Evolutionary conservation across 2,888 invertebrate genomes (phyloP), one percentile per base, ranked within the genome.

Genomic region (Chaetogeoica ovagalla): DNA sequence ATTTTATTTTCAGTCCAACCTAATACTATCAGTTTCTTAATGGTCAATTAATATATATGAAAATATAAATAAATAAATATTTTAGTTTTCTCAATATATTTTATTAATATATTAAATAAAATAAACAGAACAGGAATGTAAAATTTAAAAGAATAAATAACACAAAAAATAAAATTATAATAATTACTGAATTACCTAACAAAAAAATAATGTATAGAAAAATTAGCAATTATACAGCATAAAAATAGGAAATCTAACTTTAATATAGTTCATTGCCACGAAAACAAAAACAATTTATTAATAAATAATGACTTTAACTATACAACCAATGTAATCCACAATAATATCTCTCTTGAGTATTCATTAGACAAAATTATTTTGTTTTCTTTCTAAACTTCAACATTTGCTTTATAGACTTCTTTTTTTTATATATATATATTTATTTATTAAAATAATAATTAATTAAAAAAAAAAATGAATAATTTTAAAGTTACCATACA

Each of bases 131-230:
- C 43, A 73, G 72, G 72, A 73, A 73, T 73, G 72, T 73, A 30
- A 73, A 73, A 73, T 62, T 62, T 73, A 62, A 52, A 73, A 73
- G 48, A 73, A 73, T 72, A 72, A 72, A 62, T 73, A 73, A 73
- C 62, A 73, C 48, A 73, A 48, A 62, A 72, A 52, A 73, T 19
- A 73, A 48, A 62, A 62, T 23, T 23, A 68, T 15, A 21, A 30
- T 62, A 62, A 52, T 62, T 48, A 48, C 43, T 73, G 48, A 73
- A 59, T 62, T 23, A 73, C 62, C 72, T 62, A 48, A 73, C 62
- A 62, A 48, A 7, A 43, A 60, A 48, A 60, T 60, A 57, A 70
- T 70, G 13, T 66, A 60, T 43, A 30, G 30, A 52, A 23, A 62
- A 62, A 52, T 30, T 48, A 48, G 52, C 48, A 8, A n/a, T 73